A percentile compares a stretch with the other conserved stretches of the same genome.
Evolutionary conservation across 2,888 invertebrate species (phyloP).

Genomic region (Electrophaes corylata): DNA sequence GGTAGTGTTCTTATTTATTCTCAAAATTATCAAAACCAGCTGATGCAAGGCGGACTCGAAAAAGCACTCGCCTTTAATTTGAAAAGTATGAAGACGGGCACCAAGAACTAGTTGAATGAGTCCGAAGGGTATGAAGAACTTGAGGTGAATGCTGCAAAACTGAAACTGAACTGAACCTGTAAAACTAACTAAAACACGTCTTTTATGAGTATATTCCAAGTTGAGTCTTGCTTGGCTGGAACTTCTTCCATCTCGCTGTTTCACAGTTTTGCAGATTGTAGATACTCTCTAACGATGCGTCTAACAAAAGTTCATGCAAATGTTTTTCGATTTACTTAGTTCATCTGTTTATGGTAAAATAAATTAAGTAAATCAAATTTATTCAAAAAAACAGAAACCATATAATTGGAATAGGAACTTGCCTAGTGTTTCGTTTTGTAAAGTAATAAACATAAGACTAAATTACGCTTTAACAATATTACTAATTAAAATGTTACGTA

Average conservation of each 20-base stretch:
- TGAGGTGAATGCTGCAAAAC: slow-evolving; percentile 32
- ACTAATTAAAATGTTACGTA: too few species aligned
- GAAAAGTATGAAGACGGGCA: slow-evolving; percentile 67
- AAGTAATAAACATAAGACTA: too few species aligned
- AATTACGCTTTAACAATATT: too few species aligned
- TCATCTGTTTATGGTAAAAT: too few species aligned
- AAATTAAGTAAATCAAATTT: too few species aligned
- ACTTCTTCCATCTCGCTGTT: slow-evolving; percentile 12
- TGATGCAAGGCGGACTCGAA: slow-evolving; percentile 17
- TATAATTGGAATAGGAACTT: too few species aligned
- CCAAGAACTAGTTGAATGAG: slow-evolving; percentile 72
- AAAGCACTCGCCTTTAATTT: slow-evolving; percentile 60
- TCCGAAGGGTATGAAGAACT: slow-evolving; percentile 40
- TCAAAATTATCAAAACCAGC: slow-evolving; percentile 13
- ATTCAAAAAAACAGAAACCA: too few species aligned
- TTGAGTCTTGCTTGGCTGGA: slow-evolving; percentile 22
- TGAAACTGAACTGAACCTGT: too few species aligned
- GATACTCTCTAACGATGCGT: slow-evolving; percentile 3
- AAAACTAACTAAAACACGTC: slow-evolving; percentile 42
- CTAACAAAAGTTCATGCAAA: neutral
- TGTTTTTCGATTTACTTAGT: too few species aligned
- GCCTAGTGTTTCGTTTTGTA: too few species aligned
- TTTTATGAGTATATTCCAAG: slow-evolving; percentile 27
- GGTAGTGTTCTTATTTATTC: slow-evolving; percentile 8
- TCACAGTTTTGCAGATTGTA: slow-evolving; percentile 8